A percentile compares a stretch with the other conserved stretches of the same genome.
These are phyloP conservation scores for Drosophila engyochracea DNA, from an alignment of 2,888 invertebrate genomes.

Conservation along the genomic window DNA sequence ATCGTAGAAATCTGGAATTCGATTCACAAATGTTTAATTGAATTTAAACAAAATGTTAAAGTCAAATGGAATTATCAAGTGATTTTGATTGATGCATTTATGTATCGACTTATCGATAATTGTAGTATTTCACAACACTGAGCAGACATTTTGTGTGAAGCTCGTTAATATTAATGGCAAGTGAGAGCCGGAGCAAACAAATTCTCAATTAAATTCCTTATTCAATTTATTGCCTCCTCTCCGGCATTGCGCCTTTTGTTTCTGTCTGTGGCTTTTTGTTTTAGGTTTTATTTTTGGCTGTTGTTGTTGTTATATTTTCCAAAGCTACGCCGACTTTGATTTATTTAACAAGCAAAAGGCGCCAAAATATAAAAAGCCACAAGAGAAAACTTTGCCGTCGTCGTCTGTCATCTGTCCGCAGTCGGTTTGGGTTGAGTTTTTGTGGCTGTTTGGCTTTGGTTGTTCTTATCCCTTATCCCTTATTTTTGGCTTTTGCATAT, in stretches of 20 bases:
- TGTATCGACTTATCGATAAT: background rate
- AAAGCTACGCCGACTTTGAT: constrained; percentile 68
- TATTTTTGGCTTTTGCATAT: constrained; percentile 72
- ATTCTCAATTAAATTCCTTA: constrained; percentile 72
- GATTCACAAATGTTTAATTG: background rate
- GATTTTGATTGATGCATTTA: background rate
- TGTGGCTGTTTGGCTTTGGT: constrained; percentile 8
- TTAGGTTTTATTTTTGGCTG: background rate
- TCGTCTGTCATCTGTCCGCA: constrained; percentile 23
- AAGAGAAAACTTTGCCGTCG: constrained; percentile 69
- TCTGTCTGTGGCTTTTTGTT: constrained; percentile 18
- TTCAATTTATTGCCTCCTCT: constrained; percentile 70
- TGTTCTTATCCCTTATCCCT: constrained; percentile 37
- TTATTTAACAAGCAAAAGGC: constrained; percentile 69
- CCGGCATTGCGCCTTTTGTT: constrained; percentile 40
- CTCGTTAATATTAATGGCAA: constrained; percentile 17
- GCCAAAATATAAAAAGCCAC: constrained; percentile 58
- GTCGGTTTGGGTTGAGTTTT: constrained; percentile 20
- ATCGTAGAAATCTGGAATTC: background rate
- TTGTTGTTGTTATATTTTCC: constrained; percentile 18
- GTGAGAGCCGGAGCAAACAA: constrained; percentile 22
- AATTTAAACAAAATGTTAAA: background rate
- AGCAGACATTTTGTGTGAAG: background rate
- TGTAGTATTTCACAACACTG: background rate
- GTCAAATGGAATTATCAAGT: background rate